These are phyloP conservation scores for Colossoma macropomum DNA, from an alignment of 2,113 vertebrate genomes.

Conservation along the genomic window DNA sequence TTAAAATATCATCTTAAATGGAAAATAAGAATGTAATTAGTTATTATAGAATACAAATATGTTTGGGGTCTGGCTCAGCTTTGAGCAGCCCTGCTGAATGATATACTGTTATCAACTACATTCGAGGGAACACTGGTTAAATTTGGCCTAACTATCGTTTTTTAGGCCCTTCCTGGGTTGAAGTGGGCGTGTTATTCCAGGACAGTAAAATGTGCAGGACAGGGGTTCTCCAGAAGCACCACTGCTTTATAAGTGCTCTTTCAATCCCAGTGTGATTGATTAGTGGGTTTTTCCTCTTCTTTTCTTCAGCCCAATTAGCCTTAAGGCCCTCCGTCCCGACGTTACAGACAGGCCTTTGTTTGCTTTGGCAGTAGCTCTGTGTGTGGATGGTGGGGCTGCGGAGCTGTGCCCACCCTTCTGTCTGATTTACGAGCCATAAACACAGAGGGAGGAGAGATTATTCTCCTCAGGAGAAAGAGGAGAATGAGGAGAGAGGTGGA, in stretches of 20 bases:
- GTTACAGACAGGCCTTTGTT: slow-evolving; percentile 75
- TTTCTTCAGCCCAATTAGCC: slow-evolving; percentile 59
- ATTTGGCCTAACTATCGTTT: too few relatives aligned
- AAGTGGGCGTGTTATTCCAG: too few relatives aligned
- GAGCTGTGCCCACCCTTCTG: slow-evolving; percentile 61
- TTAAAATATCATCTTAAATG: too few relatives aligned
- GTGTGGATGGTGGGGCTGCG: slow-evolving; percentile 53
- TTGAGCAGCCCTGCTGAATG: too few relatives aligned
- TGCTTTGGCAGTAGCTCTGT: slow-evolving; percentile 56
- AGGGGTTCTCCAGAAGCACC: neutral
- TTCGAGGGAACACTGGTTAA: too few relatives aligned
- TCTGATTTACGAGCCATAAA: slow-evolving; percentile 75
- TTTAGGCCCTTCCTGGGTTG: neutral
- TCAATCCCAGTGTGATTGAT: slow-evolving; percentile 68
- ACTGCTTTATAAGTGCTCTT: neutral
- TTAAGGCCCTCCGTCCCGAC: slow-evolving; percentile 60
- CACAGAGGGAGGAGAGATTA: slow-evolving; percentile 53
- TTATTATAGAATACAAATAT: too few relatives aligned
- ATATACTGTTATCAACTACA: too few relatives aligned
- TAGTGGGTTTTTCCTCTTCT: slow-evolving; percentile 62
- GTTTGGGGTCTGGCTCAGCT: too few relatives aligned
- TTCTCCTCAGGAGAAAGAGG: slow-evolving; percentile 57
- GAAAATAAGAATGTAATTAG: too few relatives aligned
- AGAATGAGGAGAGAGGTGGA: slow-evolving; percentile 35
- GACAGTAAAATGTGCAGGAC: neutral